phyloP scores from a whole-genome alignment of 2,888 invertebrate species.

The Drosophila neoperkinsi region DNA sequence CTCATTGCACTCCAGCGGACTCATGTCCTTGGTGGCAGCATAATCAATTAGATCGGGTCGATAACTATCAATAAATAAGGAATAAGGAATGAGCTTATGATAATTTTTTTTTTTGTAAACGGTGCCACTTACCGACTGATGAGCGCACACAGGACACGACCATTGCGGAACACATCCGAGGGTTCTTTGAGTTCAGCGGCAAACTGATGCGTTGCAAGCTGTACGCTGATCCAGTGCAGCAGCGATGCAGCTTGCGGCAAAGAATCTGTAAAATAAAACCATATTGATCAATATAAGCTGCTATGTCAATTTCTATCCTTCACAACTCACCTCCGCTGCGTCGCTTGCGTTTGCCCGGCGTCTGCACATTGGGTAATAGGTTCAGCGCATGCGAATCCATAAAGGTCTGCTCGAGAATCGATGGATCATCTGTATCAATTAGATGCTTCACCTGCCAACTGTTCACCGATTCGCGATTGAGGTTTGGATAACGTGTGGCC shows the following conservation, averaged over 20 bases:
- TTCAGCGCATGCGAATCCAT: constrained; percentile 86
- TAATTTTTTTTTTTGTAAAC: background rate
- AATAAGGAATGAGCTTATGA: background rate
- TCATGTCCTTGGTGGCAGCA: constrained; percentile 88
- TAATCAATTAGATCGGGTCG: constrained; percentile 95
- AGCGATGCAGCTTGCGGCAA: constrained; percentile 83
- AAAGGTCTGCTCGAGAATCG: constrained; percentile 86
- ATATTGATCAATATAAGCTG: background rate
- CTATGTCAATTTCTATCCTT: background rate
- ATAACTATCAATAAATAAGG: constrained; percentile 88
- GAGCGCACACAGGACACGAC: constrained; percentile 84
- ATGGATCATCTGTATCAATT: constrained; percentile 90
- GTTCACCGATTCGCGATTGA: constrained; percentile 91
- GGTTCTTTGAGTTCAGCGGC: constrained; percentile 82
- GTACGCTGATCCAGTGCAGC: constrained; percentile 84
- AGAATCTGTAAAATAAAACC: constrained; percentile 64
- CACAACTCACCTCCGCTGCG: constrained; percentile 82
- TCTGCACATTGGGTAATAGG: constrained; percentile 88
- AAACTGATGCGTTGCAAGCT: constrained; percentile 83
- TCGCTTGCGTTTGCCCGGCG: constrained; percentile 85
- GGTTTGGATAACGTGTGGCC: constrained; percentile 93
- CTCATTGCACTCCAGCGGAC: constrained; percentile 90
- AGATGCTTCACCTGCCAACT: constrained; percentile 91
- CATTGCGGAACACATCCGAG: constrained; percentile 84
- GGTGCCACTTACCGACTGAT: constrained; percentile 81